phyloP scores from a whole-genome alignment of 2,797 vertebrate species.

The Pelobates cultripes region DNA sequence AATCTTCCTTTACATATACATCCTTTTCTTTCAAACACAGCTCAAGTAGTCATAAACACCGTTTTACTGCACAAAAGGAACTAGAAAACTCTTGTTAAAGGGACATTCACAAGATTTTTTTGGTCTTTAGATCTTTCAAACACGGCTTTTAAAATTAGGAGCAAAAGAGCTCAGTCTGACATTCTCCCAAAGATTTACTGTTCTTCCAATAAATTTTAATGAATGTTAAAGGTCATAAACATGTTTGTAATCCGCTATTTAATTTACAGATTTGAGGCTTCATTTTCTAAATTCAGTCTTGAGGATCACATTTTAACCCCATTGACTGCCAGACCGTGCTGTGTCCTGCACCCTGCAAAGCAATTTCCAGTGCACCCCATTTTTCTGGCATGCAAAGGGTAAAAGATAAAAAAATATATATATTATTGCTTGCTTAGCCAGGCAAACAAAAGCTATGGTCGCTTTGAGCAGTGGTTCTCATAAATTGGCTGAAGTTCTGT shows the following conservation, averaged over 20 bases:
- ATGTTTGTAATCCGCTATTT: conserved; percentile 49
- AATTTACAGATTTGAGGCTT: conserved; percentile 35
- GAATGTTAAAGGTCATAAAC: conserved; percentile 59
- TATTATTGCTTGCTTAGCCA: no score
- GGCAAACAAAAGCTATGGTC: no score
- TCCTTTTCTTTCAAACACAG: conserved; percentile 60
- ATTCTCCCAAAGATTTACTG: conserved; percentile 63
- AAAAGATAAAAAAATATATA: no score
- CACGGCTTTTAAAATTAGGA: conserved; percentile 65
- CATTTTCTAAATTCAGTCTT: neutral
- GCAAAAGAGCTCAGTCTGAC: conserved; percentile 62
- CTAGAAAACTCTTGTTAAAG: conserved; percentile 54
- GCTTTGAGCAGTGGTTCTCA: neutral
- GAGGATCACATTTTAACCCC: neutral
- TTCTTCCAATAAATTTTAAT: conserved; percentile 65
- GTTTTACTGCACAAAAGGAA: conserved; percentile 54
- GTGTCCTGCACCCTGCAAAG: no score
- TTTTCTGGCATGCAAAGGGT: no score
- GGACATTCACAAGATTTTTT: conserved; percentile 54
- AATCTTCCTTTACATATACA: conserved; percentile 42
- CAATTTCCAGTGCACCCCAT: no score
- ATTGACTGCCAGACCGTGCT: neutral
- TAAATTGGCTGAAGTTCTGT: neutral
- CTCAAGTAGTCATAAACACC: conserved; percentile 58
- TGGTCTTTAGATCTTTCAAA: conserved; percentile 63